Percentiles rank a stretch among this genome's conserved stretches.
Conservation (phyloP, 2,888 invertebrate genomes). For the Colostygia pectinataria region DNA sequence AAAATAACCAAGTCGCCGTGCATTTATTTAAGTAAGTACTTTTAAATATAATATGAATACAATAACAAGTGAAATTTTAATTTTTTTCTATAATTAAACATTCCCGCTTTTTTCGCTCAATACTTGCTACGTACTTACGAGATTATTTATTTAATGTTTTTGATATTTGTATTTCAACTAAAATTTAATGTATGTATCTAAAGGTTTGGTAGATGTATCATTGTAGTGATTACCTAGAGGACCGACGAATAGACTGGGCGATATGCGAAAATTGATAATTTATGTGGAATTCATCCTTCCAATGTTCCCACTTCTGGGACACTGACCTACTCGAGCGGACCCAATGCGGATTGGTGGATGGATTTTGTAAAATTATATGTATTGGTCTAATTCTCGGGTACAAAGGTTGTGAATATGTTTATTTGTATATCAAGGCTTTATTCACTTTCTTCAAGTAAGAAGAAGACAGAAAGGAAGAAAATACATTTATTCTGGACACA, state of each 20-base stretch:
- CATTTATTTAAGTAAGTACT: slow-evolving; percentile 14
- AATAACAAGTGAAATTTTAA: neutral
- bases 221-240: slow-evolving; percentile 2
- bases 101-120: slow-evolving; percentile 47
- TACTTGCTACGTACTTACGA: slow-evolving; percentile 52
- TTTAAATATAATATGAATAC: neutral
- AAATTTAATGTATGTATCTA: neutral
- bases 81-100: slow-evolving; percentile 29
- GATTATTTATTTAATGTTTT: slow-evolving; percentile 36
- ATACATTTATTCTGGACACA: no score
- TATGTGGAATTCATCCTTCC: no score
- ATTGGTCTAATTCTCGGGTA: no score
- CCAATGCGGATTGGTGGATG: no score
- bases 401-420: no score
- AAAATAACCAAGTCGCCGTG: slow-evolving; percentile 18
- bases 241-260: neutral
- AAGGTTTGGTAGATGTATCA: slow-evolving; percentile 6
- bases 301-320: no score
- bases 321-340: no score
- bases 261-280: slow-evolving; percentile 11
- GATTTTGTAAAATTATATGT: no score
- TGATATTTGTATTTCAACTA: slow-evolving; percentile 1
- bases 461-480: no score
- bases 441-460: no score
- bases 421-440: no score